phyloP scores from a whole-genome alignment of 2,797 vertebrate genomes.

The Platyrinchus mystaceus region DNA sequence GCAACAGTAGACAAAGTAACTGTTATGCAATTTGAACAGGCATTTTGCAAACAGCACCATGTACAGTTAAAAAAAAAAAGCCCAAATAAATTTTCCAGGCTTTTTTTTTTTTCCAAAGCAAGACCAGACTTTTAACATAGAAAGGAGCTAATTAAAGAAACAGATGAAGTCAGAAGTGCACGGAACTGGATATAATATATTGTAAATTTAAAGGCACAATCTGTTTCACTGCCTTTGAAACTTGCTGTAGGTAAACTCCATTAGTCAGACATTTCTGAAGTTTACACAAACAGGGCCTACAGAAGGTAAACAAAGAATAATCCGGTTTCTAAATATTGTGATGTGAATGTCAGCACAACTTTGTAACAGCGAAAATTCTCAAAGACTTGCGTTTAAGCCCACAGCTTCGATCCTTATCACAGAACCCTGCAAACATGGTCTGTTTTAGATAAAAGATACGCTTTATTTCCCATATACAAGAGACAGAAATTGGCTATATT shows the following conservation, averaged over 20 bases:
- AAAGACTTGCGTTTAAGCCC: not conserved
- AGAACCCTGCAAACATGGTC: not conserved
- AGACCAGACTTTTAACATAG: not conserved
- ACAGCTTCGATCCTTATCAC: not conserved
- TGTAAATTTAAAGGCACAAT: not conserved
- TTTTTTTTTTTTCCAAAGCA: not conserved
- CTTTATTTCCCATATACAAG: not conserved
- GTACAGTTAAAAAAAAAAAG: not conserved
- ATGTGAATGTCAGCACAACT: not conserved
- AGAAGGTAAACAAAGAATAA: not conserved
- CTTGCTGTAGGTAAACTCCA: not conserved
- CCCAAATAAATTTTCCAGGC: not conserved
- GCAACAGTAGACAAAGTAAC: not conserved
- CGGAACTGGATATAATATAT: not conserved
- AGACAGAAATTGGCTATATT: not conserved
- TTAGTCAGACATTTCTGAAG: not conserved
- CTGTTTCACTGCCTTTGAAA: not conserved
- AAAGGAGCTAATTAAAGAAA: slow-evolving; percentile 7
- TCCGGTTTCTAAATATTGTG: not conserved
- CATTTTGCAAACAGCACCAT: not conserved
- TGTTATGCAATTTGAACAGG: not conserved
- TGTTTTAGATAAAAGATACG: not conserved
- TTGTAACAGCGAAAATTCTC: not conserved
- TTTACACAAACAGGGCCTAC: not conserved
- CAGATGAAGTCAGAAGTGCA: not conserved